Evolutionary conservation across 2,797 vertebrate species (phyloP).

Genomic region (Gallinago solitaria): DNA sequence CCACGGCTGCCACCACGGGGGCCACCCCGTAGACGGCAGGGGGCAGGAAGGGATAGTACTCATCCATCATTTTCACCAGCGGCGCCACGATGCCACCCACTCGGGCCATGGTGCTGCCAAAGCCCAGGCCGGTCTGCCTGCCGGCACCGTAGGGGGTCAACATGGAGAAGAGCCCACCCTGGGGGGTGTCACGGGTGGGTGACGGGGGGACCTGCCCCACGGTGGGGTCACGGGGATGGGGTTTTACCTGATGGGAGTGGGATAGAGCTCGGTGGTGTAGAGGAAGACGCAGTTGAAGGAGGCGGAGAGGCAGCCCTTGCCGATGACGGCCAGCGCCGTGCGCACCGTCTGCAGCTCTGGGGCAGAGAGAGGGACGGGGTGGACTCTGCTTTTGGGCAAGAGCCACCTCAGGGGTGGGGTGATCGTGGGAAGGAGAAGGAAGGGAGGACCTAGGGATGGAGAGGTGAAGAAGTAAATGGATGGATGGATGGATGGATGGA

Average conservation of each 20-base stretch:
- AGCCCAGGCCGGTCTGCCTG: constrained; percentile 91
- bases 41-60: constrained; percentile 84
- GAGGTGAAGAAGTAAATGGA: no score
- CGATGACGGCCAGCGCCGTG: constrained; percentile 87
- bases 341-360: constrained; percentile 81
- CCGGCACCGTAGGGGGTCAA: accelerated
- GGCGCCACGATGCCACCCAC: constrained; percentile 90
- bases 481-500: no score
- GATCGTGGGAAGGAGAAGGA: background rate
- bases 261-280: constrained; percentile 89
- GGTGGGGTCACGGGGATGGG: accelerated
- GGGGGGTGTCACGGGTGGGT: background rate
- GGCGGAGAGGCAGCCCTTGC: constrained; percentile 91
- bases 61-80: constrained; percentile 85
- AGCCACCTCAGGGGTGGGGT: background rate
- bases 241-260: constrained; percentile 87
- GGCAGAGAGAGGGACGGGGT: background rate
- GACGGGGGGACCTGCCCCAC: background rate
- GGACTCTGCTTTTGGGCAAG: background rate
- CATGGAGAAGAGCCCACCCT: background rate
- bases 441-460: background rate
- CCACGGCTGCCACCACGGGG: constrained; percentile 77
- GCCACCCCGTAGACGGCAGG: constrained; percentile 83
- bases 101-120: constrained; percentile 88
- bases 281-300: constrained; percentile 91